Conservation (phyloP, 2,113 vertebrate genomes). For the Stercorarius parasiticus region DNA sequence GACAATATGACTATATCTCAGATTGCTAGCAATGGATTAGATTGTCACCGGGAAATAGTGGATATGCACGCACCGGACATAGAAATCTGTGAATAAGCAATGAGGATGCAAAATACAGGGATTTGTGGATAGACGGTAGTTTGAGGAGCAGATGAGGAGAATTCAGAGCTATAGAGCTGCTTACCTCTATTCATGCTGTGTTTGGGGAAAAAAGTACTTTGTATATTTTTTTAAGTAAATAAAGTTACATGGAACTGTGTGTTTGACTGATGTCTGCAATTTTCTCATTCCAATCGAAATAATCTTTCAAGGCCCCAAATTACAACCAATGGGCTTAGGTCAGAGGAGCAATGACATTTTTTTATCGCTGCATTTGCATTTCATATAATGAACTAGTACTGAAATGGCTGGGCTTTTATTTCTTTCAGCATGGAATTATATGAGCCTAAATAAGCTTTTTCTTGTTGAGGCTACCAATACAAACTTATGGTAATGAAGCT, state of each 20-base stretch:
- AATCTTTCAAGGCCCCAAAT: neutral
- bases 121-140: neutral
- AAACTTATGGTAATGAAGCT: neutral
- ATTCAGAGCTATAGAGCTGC: neutral
- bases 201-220: neutral
- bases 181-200: neutral
- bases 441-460: neutral
- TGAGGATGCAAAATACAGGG: rapidly evolving
- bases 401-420: neutral
- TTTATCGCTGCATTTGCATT: neutral
- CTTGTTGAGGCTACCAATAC: neutral
- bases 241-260: neutral
- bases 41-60: neutral
- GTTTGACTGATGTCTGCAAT: neutral
- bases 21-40: neutral
- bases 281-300: neutral
- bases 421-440: neutral
- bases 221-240: neutral
- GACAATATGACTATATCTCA: neutral
- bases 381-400: neutral
- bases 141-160: neutral
- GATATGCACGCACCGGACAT: neutral
- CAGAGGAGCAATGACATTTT: neutral
- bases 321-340: neutral
- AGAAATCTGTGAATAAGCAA: neutral